Conservation (phyloP, 1,140 invertebrate genomes). For the Cecropterus lyciades region DNA sequence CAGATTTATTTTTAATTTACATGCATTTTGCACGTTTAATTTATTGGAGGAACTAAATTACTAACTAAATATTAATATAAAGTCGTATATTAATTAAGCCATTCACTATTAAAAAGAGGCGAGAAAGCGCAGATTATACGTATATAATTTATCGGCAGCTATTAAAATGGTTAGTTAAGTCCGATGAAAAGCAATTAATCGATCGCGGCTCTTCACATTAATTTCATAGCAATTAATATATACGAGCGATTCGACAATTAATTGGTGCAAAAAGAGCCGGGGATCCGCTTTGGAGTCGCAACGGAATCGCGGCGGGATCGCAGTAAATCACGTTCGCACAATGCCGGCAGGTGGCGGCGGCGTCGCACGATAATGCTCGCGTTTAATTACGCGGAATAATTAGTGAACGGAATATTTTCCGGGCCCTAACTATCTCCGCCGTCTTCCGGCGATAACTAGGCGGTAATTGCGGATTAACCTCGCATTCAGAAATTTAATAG, state of each 20-base stretch:
- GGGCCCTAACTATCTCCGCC: constrained; percentile 82
- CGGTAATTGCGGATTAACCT: constrained; percentile 83
- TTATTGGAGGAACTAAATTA: constrained; percentile 22
- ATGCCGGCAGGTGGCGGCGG: constrained; percentile 79
- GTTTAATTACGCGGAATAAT: constrained; percentile 84
- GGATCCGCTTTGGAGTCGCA: constrained; percentile 68
- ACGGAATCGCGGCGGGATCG: constrained; percentile 74
- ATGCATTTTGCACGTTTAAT: constrained; percentile 24
- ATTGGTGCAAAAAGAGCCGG: constrained; percentile 79
- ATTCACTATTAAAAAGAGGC: constrained; percentile 36
- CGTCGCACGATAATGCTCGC: constrained; percentile 77
- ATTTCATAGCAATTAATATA: constrained; percentile 80
- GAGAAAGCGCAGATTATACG: constrained; percentile 36
- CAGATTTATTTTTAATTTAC: constrained; percentile 8
- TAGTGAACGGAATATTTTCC: constrained; percentile 84
- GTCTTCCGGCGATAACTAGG: constrained; percentile 83
- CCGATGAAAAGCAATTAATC: constrained; percentile 46
- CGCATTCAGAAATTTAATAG: constrained; percentile 82
- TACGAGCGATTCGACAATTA: constrained; percentile 80
- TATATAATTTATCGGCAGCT: constrained; percentile 33
- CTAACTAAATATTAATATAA: constrained; percentile 27
- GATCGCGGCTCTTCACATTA: constrained; percentile 66
- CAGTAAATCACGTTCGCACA: constrained; percentile 80
- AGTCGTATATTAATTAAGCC: constrained; percentile 31
- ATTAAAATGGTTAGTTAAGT: constrained; percentile 36